phyloP scores from a whole-genome alignment of 1,140 invertebrate genomes.

The Drosophila paulistorum region DNA sequence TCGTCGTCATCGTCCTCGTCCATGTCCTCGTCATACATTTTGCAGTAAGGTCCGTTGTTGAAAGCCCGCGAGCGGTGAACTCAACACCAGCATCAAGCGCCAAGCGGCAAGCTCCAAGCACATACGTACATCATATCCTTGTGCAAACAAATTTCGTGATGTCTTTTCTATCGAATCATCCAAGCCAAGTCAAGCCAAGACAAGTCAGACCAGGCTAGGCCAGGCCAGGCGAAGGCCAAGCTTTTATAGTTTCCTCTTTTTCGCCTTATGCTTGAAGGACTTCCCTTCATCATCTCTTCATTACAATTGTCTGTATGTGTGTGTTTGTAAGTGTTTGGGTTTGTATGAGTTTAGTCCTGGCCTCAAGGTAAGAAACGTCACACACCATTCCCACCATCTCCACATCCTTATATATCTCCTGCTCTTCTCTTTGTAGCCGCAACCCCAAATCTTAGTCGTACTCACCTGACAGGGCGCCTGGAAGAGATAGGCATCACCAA shows the following conservation, averaged over 20 bases:
- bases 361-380: constrained; percentile 29
- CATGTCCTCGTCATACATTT: constrained; percentile 49
- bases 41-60: constrained; percentile 40
- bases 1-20: constrained; percentile 20
- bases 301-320: constrained; percentile 30
- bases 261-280: constrained; percentile 65
- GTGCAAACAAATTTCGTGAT: constrained; percentile 60
- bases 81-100: constrained; percentile 25
- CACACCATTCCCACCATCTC: not conserved
- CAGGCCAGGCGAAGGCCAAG: constrained; percentile 55
- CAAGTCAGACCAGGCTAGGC: not conserved
- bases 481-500: constrained; percentile 98
- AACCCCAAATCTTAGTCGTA: constrained; percentile 22
- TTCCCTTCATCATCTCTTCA: constrained; percentile 60
- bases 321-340: too few relatives aligned
- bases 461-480: constrained; percentile 92
- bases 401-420: not conserved
- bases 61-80: constrained; percentile 72
- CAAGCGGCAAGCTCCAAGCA: constrained; percentile 15
- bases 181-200: constrained; percentile 22
- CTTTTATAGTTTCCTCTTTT: constrained; percentile 54
- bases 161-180: constrained; percentile 22
- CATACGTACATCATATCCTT: constrained; percentile 55
- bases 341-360: constrained; percentile 34
- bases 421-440: too few relatives aligned